Base-by-base conservation (phyloP, 2,888 invertebrate species). In the Macrosiphum euphorbiae region DNA sequence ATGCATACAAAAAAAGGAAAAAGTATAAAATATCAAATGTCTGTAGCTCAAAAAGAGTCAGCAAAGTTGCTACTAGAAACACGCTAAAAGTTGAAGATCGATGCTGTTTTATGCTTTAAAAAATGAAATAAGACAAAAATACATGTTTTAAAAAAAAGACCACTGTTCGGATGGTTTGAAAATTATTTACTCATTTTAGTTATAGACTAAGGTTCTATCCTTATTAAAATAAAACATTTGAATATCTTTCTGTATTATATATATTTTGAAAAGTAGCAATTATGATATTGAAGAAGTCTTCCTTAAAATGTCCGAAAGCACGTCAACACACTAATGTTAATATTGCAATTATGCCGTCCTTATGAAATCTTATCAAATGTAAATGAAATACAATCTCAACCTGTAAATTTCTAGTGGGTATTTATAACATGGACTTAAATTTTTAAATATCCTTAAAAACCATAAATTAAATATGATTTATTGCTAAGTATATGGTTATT, bases 381-480 rank as follows among this genome's bases (percentile, higher is more conserved):
- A 67, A n/a, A n/a, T 35, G 16, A n/a, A 67, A n/a, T 67, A 67
- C 16, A 35, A 67, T 35, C 16, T 35, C 16, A 35, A 67, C 16
- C n/a, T 35, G 35, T 35, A 67, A 7, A 67, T 16, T 67, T 67
- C n/a, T 67, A 67, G 11, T 67, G 13, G 11, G 0, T 61, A 13
- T n/a, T 35, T 67, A 67, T 16, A 67, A 67, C 20, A 67, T 67
- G 7, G 16, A 67, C 35, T 67, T 67, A 67, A n/a, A 67, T 67
- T 67, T 47, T 47, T 47, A 47, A 47, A 47, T 47, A 47, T 47
- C 47, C 78, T 78, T 78, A 35, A 78, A 78, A 78, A 35, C 35
- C 78, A 78, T 35, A 78, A 78, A 78, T 35, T 35, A 78, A 78
- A 78, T 78, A 78, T 78, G 78, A 78, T 78, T 35, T 78, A 78